A percentile compares a stretch with the other conserved stretches of the same genome.
phyloP scores from a whole-genome alignment of 2,113 vertebrate genomes.

The Illadopsis cleaveri region DNA sequence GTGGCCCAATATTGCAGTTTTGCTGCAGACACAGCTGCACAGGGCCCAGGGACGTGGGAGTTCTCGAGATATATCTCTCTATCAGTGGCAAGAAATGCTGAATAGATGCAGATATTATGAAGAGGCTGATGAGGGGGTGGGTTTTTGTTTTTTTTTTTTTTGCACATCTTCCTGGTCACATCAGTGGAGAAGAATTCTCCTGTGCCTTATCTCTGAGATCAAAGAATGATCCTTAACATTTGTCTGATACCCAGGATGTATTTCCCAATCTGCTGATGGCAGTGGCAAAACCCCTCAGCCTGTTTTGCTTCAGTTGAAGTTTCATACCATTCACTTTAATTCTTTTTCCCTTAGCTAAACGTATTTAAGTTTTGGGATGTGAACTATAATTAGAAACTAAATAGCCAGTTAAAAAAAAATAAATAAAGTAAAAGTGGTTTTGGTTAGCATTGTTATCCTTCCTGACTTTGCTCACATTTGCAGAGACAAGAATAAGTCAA shows the following conservation, averaged over 20 bases:
- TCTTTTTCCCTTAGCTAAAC: background rate
- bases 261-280: background rate
- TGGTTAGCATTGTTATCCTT: background rate
- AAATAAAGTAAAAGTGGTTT: background rate
- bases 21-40: slow-evolving; percentile 6
- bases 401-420: background rate
- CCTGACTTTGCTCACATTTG: background rate
- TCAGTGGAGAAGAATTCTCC: background rate
- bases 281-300: background rate
- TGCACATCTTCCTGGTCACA: background rate
- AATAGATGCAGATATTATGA: background rate
- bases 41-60: background rate
- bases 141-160: background rate
- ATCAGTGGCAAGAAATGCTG: background rate
- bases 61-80: background rate
- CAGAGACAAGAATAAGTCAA: background rate
- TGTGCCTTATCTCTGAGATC: background rate
- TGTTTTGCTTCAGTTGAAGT: background rate
- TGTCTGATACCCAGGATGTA: rapidly evolving
- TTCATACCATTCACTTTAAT: background rate
- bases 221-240: background rate
- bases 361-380: background rate
- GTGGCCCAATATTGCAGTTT: background rate
- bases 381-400: background rate
- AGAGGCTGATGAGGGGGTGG: background rate